Base-by-base conservation (phyloP, 2,888 invertebrate species). In the Rhynchonema sp. region DNA sequence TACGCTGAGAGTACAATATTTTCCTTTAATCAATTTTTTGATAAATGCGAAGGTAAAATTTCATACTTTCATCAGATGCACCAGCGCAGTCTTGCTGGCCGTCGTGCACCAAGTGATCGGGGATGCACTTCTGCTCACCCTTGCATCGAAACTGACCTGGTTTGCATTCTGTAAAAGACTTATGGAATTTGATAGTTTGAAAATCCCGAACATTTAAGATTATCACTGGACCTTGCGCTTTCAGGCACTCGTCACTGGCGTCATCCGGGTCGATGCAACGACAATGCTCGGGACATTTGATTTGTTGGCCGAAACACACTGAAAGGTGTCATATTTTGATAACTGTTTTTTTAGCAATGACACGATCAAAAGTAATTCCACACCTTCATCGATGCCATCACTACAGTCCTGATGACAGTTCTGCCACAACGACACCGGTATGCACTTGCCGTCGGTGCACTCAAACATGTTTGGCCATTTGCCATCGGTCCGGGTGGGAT, bases 51-150 rank as follows among this genome's bases (percentile, higher is more conserved):
- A n/a, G n/a, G n/a, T n/a, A n/a, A n/a, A 38, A 38, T 6, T 38
- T 13, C 17, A 13, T 38, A 46, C 67, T 63, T 46, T 65, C 66
- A 62, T 68, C 68, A 27, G 58, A 60, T 22, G 60, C 59, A 61
- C 65, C 65, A 6, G 46, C 49, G 56, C 68, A 68, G 57, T 68
- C 64, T 20, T 64, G 61, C 20, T 61, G 59, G 28, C 65, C 67
- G 27, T 68, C 65, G n/a, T 67, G 38, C 22, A 68, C 65, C 30
- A 27, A 56, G n/a, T 49, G 30, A 2, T 62, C 62, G 3, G 59
- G 59, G 0, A 67, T 58, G 58, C 68, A 68, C 46, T 64, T 63
- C n/a, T 46, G 52, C 22, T 66, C 66, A 57, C 62, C 62, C 9
- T 57, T 38, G 59, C 68, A 68, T 23, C 63, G 64, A 62, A 66